These are phyloP conservation scores for Papilio gigon DNA, from an alignment of 2,888 invertebrate species.

Conservation along the genomic window DNA sequence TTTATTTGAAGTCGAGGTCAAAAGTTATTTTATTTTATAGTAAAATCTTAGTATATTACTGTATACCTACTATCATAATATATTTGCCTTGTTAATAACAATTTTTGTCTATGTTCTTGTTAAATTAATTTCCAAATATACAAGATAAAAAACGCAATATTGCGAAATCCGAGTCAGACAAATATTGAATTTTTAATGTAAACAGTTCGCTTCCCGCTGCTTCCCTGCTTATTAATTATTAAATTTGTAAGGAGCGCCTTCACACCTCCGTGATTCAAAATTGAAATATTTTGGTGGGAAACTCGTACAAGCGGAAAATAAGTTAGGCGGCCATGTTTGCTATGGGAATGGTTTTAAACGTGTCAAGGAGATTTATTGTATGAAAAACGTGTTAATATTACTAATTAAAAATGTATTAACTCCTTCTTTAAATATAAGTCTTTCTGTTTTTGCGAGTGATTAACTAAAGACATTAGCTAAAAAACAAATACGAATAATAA, in stretches of 20 bases:
- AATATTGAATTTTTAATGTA: conserved; percentile 17
- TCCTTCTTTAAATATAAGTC: neutral
- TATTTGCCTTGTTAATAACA: too few relatives aligned
- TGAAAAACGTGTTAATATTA: neutral
- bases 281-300: conserved; percentile 37
- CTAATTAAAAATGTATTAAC: neutral
- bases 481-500: neutral
- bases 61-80: too few relatives aligned
- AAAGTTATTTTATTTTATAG: too few relatives aligned
- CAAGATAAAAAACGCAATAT: neutral
- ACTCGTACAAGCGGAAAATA: conserved; percentile 22
- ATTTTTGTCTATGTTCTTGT: neutral
- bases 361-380: conserved; percentile 8
- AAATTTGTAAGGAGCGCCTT: conserved; percentile 32
- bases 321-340: conserved; percentile 24
- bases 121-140: neutral
- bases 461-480: neutral
- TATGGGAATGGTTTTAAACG: conserved; percentile 13
- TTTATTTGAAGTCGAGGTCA: too few relatives aligned
- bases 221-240: conserved; percentile 32
- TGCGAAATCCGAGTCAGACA: conserved; percentile 6
- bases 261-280: conserved; percentile 38
- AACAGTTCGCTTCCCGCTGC: conserved; percentile 18
- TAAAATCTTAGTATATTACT: too few relatives aligned
- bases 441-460: neutral